Percentiles rank a stretch among this genome's conserved stretches.
Evolutionary conservation across 1,140 invertebrate species (phyloP).

Genomic region (Andricus grossulariae): DNA sequence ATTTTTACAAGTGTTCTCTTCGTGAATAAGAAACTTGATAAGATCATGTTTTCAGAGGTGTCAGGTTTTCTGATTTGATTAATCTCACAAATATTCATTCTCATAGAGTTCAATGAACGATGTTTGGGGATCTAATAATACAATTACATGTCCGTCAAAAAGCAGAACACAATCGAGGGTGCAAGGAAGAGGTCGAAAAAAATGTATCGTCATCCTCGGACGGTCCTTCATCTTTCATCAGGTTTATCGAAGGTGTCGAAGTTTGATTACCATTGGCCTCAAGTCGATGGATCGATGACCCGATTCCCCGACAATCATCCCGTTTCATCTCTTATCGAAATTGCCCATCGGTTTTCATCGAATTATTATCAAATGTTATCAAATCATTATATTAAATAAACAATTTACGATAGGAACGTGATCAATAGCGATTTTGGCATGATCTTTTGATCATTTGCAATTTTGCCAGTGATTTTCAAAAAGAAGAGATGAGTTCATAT

Average conservation of each 20-base stretch:
- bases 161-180: constrained; percentile 22
- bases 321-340: background rate
- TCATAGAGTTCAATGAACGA: background rate
- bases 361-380: no score
- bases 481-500: background rate
- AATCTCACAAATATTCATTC: constrained; percentile 11
- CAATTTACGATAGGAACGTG: no score
- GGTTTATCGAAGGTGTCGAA: constrained; percentile 49
- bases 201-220: constrained; percentile 44
- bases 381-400: no score
- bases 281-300: constrained; percentile 41
- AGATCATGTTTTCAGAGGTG: background rate
- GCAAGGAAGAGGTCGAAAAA: constrained; percentile 42
- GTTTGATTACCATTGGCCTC: constrained; percentile 46
- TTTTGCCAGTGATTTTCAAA: background rate
- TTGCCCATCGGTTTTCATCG: background rate
- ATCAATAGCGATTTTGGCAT: no score
- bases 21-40: background rate
- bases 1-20: no score
- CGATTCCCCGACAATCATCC: constrained; percentile 29
- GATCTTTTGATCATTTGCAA: background rate
- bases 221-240: constrained; percentile 51
- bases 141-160: constrained; percentile 17
- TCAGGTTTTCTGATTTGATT: background rate
- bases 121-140: constrained; percentile 8